Evolutionary conservation across 1,140 invertebrate species (phyloP).

Genomic region (Brachionus calyciflorus): DNA sequence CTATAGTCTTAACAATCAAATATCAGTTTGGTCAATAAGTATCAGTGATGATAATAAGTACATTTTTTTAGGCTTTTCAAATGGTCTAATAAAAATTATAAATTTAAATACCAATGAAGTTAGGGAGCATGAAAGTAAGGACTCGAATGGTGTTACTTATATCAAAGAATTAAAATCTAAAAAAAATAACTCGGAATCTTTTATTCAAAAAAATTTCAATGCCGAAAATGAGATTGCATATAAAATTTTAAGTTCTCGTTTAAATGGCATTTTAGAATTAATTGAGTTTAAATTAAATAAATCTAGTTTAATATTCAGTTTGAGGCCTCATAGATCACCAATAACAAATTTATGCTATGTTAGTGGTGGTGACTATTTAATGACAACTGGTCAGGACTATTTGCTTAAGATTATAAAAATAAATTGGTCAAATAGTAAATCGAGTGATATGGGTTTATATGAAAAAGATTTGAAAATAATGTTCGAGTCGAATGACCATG

Average conservation of each 20-base stretch:
- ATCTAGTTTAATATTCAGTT: background rate
- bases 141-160: background rate
- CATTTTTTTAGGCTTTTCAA: background rate
- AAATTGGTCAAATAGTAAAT: background rate
- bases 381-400: conserved; percentile 22
- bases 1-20: background rate
- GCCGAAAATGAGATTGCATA: background rate
- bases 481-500: conserved; percentile 5
- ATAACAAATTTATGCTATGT: conserved; percentile 16
- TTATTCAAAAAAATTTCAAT: background rate
- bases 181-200: background rate
- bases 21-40: conserved; percentile 18
- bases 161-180: background rate
- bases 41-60: conserved; percentile 7
- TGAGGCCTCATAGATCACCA: background rate
- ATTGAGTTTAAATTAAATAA: background rate
- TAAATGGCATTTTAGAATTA: conserved; percentile 4
- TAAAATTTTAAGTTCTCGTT: background rate
- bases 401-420: conserved; percentile 2
- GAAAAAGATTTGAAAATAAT: conserved; percentile 1
- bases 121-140: background rate
- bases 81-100: background rate
- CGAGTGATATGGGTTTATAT: background rate
- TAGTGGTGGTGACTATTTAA: conserved; percentile 14
- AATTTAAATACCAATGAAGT: background rate